Conservation (phyloP, 2,113 vertebrate species). For the Motacilla alba region DNA sequence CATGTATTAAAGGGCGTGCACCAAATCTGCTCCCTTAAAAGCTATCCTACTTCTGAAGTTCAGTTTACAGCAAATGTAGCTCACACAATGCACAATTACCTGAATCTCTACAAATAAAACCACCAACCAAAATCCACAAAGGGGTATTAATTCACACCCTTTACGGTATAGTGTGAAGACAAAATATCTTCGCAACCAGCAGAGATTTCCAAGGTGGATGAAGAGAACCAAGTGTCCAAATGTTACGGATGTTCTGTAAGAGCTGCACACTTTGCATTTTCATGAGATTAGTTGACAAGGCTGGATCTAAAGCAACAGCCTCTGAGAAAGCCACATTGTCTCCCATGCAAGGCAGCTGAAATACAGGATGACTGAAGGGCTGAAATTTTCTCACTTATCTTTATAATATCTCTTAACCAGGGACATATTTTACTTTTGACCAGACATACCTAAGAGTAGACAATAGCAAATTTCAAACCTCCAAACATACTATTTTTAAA, state of each 20-base stretch:
- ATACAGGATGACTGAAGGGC: background rate
- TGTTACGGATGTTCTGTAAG: background rate
- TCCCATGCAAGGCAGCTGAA: background rate
- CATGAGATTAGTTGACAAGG: background rate
- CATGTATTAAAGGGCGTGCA: background rate
- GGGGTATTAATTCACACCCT: background rate
- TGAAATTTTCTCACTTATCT: background rate
- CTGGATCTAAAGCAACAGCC: background rate
- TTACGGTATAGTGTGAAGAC: fast-evolving
- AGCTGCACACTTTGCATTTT: background rate
- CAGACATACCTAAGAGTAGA: background rate
- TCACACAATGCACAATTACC: background rate
- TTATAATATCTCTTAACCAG: background rate
- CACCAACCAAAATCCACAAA: background rate
- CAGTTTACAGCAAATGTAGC: background rate
- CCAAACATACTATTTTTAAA: background rate
- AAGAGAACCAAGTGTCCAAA: background rate
- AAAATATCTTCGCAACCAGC: background rate
- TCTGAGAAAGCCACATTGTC: background rate
- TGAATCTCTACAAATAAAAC: background rate
- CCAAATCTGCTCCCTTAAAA: background rate
- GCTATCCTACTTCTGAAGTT: background rate
- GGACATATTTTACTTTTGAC: background rate
- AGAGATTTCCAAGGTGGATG: background rate
- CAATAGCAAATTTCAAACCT: background rate